Evolutionary conservation across 2,797 vertebrate species (phyloP).

Genomic region (Notoglanidium macrostoma): DNA sequence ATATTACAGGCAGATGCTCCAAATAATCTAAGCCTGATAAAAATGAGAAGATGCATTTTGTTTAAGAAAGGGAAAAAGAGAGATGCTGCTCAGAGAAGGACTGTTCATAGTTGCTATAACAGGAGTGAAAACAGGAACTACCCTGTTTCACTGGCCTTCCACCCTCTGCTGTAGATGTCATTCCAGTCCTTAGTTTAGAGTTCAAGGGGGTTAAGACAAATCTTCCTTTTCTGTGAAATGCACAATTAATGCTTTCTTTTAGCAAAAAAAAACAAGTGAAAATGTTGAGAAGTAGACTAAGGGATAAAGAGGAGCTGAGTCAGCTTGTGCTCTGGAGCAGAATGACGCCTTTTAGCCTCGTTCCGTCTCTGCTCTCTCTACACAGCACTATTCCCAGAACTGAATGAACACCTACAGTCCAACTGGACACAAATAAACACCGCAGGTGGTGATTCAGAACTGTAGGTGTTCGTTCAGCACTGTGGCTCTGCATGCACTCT

Average conservation of each 20-base stretch:
- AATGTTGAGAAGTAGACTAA: neutral
- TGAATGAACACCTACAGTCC: constrained; percentile 13
- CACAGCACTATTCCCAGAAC: neutral
- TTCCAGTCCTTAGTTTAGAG: neutral
- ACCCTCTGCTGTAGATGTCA: neutral
- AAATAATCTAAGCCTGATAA: neutral
- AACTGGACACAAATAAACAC: constrained; percentile 1
- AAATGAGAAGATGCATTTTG: neutral
- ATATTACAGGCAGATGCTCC: neutral
- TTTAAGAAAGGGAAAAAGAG: neutral
- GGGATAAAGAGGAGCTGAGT: constrained; percentile 1
- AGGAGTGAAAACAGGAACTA: neutral
- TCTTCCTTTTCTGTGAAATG: neutral
- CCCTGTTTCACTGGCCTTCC: neutral
- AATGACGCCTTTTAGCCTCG: neutral
- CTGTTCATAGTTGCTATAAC: neutral
- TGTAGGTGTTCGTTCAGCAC: constrained; percentile 10
- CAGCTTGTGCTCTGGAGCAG: constrained; percentile 3
- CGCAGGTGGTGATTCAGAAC: neutral
- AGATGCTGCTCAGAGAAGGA: neutral
- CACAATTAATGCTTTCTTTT: neutral
- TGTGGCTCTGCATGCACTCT: neutral
- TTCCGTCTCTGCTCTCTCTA: neutral
- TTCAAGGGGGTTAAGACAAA: neutral
- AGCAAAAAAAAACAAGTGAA: neutral